phyloP scores from a whole-genome alignment of 2,797 vertebrate species.

The Lepus townsendii region DNA sequence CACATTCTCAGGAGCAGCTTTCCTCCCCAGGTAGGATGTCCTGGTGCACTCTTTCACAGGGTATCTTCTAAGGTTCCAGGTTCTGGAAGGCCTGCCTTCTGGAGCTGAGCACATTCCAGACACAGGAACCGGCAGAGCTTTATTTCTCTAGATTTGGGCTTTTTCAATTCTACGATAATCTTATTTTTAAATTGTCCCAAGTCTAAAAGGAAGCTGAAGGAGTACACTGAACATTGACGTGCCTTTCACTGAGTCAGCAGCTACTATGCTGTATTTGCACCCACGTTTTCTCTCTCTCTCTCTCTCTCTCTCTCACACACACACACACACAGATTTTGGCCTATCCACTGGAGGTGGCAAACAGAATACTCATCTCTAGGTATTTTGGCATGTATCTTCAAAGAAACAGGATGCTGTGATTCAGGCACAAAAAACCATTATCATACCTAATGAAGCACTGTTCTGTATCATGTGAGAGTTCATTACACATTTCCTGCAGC shows the following conservation, averaged over 20 bases:
- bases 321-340: not conserved
- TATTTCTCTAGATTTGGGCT: not conserved
- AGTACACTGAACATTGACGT: not conserved
- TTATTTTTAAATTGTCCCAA: constrained; percentile 41
- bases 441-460: not conserved
- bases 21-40: not conserved
- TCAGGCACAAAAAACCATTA: not conserved
- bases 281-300: no score
- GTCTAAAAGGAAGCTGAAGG: not conserved
- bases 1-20: not conserved
- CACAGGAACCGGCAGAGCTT: not conserved
- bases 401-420: constrained; percentile 12
- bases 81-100: not conserved
- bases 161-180: not conserved
- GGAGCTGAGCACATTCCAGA: not conserved
- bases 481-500: not conserved
- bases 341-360: not conserved
- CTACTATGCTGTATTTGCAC: not conserved
- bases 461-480: not conserved
- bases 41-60: not conserved
- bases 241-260: not conserved
- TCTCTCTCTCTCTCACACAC: not conserved
- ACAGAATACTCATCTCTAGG: not conserved
- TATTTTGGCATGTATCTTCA: not conserved
- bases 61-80: not conserved